These are phyloP conservation scores for Anthopleura sola DNA, from an alignment of 64 coral and sea anemone genomes.

Conservation along the genomic window DNA sequence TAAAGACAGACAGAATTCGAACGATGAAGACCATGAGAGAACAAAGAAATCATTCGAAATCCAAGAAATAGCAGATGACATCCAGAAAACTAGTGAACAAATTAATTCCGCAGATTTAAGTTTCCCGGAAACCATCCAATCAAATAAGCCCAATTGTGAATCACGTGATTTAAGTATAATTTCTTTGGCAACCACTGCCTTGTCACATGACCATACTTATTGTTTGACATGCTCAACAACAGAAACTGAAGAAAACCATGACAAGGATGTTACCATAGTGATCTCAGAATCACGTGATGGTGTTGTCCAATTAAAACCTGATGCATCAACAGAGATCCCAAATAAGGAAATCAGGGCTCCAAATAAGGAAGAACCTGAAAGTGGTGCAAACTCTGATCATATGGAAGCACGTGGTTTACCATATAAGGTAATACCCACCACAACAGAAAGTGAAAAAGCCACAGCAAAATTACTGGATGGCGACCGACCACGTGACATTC, in stretches of 20 bases:
- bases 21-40: no score
- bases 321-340: neutral
- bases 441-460: neutral
- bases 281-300: neutral
- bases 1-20: no score
- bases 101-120: neutral
- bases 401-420: neutral
- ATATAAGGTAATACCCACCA: neutral
- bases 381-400: neutral
- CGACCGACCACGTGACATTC: neutral
- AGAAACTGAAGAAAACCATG: neutral
- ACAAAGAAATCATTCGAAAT: neutral
- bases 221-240: neutral
- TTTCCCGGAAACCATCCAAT: neutral
- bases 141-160: neutral
- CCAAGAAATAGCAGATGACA: neutral
- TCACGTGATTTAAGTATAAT: neutral
- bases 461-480: neutral
- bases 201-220: conserved; percentile 1
- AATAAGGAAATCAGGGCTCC: neutral
- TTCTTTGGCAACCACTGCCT: neutral
- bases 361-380: neutral
- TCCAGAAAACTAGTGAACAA: neutral
- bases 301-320: neutral
- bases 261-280: neutral